Evolutionary conservation across 2,888 invertebrate genomes (phyloP).

Genomic region (Anthophora plumipes): DNA sequence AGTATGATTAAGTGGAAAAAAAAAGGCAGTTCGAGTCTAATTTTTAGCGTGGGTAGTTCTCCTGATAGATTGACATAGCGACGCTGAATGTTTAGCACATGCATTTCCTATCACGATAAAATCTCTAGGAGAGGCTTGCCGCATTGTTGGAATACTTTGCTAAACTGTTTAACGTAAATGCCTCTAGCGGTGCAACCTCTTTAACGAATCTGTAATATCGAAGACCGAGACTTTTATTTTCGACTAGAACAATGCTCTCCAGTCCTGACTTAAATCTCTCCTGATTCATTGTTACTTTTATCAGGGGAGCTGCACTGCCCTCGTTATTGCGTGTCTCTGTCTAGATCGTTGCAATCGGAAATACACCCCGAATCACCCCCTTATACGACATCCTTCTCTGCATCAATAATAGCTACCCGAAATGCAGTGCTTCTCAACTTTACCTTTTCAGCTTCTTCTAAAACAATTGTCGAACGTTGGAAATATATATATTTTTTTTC

Average conservation of each 20-base stretch:
- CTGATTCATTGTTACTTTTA: slow-evolving; percentile 68
- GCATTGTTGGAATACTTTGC: slow-evolving; percentile 54
- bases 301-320: slow-evolving; percentile 58
- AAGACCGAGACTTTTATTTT: slow-evolving; percentile 39
- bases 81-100: slow-evolving; percentile 50
- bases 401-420: slow-evolving; percentile 75
- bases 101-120: slow-evolving; percentile 63
- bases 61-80: slow-evolving; percentile 18
- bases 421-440: slow-evolving; percentile 74
- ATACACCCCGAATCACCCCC: slow-evolving; percentile 71
- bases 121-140: slow-evolving; percentile 53
- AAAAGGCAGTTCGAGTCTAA: neutral
- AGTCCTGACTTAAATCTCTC: slow-evolving; percentile 34
- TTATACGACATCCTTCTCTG: slow-evolving; percentile 67
- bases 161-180: slow-evolving; percentile 28
- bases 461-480: neutral
- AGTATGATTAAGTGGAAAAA: neutral
- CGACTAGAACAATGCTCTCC: slow-evolving; percentile 40
- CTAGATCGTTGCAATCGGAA: slow-evolving; percentile 68
- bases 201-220: slow-evolving; percentile 69
- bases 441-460: neutral
- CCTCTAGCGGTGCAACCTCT: slow-evolving; percentile 38
- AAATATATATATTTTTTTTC: neutral
- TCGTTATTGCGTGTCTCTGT: slow-evolving; percentile 46
- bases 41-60: slow-evolving; percentile 20